Evolutionary conservation across 2,888 invertebrate genomes (phyloP), one percentile per base, ranked within the genome.

Genomic region (Andrena bucephala): DNA sequence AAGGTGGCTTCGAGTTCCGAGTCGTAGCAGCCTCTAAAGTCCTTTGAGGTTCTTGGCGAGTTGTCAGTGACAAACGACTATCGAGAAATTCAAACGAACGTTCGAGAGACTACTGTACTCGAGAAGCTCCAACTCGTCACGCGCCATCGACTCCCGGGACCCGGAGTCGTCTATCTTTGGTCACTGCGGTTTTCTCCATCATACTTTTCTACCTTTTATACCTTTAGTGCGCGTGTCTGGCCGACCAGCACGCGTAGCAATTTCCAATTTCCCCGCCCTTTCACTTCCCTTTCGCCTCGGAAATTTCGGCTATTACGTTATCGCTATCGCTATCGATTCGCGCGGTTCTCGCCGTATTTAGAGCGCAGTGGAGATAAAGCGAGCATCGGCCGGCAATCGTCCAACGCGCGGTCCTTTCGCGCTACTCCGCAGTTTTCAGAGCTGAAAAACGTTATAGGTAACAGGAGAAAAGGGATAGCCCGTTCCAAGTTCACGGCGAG

Each of bases 401-500:
- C 54, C 1, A 52, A 62, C 50, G 63, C 65, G 42, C 63, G 67
- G 42, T 0, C 42, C 42, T 71, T 71, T 74, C 66, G 42, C 54
- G 76, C 36, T 50, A 24, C 33, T 66, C 78, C 29, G 54, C 42
- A 71, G 42, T 52, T 76, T 52, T 31, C 54, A 59, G 50, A 16
- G 65, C 57, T 29, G 31, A 62, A 24, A 20, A 36, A 70, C 62
- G 69, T 65, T 72, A 59, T 76, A 20, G 20, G 20, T 20, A 84
- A 74, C 29, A 36, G 50, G 72, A 60, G 76, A 62, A 71, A 29
- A 60, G 77, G 75, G 60, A 62, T 69, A 75, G 59, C 50, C 50
- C 59, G 74, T 80, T 82, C 65, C 78, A 85, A 87, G 86, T 83
- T 87, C 81, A 80, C 73, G 60, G 70, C 72, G 72, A 60, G 83